Conservation (phyloP, 1,140 invertebrate species). For the Magallana angulata region DNA sequence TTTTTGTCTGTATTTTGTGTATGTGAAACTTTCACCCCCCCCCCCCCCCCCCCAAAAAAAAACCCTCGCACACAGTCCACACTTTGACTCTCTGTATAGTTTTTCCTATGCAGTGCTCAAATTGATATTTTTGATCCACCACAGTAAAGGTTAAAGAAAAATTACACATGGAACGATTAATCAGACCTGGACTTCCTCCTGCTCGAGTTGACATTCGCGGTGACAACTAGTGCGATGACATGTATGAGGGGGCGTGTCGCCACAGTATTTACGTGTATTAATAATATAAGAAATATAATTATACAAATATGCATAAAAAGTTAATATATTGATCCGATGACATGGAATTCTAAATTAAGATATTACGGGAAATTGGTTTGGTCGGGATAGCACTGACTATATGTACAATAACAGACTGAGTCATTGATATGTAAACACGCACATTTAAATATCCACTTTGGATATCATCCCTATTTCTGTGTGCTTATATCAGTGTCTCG, state of each 20-base stretch:
- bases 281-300: not conserved
- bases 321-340: not conserved
- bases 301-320: not conserved
- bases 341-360: not conserved
- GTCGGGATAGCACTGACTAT: not conserved
- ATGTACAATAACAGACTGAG: not conserved
- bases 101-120: no score
- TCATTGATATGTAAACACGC: not conserved
- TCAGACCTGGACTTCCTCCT: no score
- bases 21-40: no score
- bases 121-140: no score
- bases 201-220: no score
- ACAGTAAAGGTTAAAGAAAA: no score
- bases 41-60: no score
- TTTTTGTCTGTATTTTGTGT: no score
- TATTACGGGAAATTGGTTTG: not conserved
- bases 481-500: slow-evolving; percentile 14
- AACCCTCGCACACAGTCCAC: no score
- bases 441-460: slow-evolving; percentile 34
- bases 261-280: not conserved
- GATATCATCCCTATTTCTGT: slow-evolving; percentile 18
- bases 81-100: no score
- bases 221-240: no score
- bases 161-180: no score
- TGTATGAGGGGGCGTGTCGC: not conserved